Percentiles rank a stretch among this genome's conserved stretches.
These are phyloP conservation scores for Phortica okadai DNA, from an alignment of 2,888 invertebrate genomes.

Conservation along the genomic window DNA sequence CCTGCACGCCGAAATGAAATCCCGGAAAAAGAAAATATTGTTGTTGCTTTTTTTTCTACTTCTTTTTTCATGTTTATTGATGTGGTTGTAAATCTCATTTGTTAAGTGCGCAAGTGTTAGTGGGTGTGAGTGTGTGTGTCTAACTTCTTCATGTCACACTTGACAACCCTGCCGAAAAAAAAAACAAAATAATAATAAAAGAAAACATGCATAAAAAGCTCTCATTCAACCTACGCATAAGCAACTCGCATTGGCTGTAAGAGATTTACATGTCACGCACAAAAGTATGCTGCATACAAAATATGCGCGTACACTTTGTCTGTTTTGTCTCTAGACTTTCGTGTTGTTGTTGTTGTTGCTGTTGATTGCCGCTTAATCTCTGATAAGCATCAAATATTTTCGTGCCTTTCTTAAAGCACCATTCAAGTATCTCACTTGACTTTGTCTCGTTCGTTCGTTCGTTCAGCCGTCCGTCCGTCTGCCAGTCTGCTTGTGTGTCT, in stretches of 20 bases:
- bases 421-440: conserved; percentile 17
- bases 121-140: neutral
- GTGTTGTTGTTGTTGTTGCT: conserved; percentile 41
- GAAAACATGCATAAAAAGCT: neutral
- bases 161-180: conserved; percentile 15
- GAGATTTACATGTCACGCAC: conserved; percentile 37
- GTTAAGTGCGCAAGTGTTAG: conserved; percentile 38
- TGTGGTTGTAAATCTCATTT: conserved; percentile 61
- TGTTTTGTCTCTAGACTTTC: conserved; percentile 12
- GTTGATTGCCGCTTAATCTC: conserved; percentile 60
- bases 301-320: conserved; percentile 1
- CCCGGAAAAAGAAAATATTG: conserved; percentile 17
- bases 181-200: neutral
- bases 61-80: conserved; percentile 60
- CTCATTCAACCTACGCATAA: neutral
- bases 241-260: neutral
- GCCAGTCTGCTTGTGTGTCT: neutral
- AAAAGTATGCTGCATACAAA: conserved; percentile 32
- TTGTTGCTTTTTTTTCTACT: neutral
- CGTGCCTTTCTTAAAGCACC: conserved; percentile 1
- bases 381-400: conserved; percentile 54
- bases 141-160: conserved; percentile 15
- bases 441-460: neutral
- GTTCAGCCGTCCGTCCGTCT: neutral
- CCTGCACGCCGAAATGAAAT: neutral